Conservation (phyloP, 1,140 invertebrate genomes). For the Procambarus clarkii region DNA sequence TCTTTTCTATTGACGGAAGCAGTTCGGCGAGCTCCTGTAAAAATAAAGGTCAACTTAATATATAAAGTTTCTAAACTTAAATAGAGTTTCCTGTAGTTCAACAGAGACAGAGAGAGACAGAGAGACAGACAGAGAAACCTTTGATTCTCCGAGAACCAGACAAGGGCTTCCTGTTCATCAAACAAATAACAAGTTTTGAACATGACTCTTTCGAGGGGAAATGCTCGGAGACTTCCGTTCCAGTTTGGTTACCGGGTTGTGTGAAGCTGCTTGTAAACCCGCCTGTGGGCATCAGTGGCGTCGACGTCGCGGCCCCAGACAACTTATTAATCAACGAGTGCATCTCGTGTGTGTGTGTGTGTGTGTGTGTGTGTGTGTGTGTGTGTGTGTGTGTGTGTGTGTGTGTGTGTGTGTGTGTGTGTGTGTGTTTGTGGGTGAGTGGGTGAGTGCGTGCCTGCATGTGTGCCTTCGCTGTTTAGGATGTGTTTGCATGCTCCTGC, state of each 20-base stretch:
- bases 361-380: background rate
- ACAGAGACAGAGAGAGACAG: conserved; percentile 1
- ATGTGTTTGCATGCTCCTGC: background rate
- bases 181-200: background rate
- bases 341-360: conserved; percentile 9
- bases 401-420: background rate
- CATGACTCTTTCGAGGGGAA: background rate
- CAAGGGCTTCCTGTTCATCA: background rate
- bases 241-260: too few relatives aligned
- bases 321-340: background rate
- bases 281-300: too few relatives aligned
- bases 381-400: background rate
- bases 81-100: too few relatives aligned
- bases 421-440: background rate
- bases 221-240: too few relatives aligned
- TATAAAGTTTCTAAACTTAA: too few relatives aligned
- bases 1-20: too few relatives aligned
- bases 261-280: too few relatives aligned
- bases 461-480: background rate
- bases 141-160: background rate
- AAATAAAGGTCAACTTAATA: too few relatives aligned
- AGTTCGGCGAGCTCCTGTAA: too few relatives aligned
- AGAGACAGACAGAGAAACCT: too few relatives aligned
- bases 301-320: background rate
- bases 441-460: background rate